Percentiles rank a stretch among this genome's conserved stretches.
These are phyloP conservation scores for Cisticola juncidis DNA, from an alignment of 2,113 vertebrate genomes.

Conservation along the genomic window DNA sequence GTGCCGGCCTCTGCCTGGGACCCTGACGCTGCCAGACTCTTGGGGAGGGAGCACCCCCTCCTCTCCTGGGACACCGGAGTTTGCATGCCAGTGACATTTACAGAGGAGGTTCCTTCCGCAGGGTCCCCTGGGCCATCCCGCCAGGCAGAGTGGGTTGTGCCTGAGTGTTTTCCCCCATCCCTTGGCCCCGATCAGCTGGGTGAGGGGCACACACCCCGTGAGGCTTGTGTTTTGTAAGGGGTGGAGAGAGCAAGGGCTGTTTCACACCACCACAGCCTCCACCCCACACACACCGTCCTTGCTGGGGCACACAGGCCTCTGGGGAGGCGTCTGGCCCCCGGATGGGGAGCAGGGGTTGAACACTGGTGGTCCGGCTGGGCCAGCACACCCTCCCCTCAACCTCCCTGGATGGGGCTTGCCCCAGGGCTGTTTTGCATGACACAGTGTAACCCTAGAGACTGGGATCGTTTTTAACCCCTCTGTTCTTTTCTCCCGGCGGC, in stretches of 20 bases:
- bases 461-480: conserved; percentile 56
- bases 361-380: background rate
- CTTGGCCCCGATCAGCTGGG: background rate
- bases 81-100: conserved; percentile 55
- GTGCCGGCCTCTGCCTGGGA: conserved; percentile 16
- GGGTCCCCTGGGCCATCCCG: background rate
- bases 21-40: background rate
- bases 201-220: background rate
- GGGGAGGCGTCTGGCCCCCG: accelerated
- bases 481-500: conserved; percentile 47
- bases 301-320: accelerated
- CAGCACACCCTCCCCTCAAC: background rate
- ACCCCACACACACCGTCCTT: accelerated
- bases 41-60: background rate
- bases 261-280: background rate
- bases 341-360: background rate
- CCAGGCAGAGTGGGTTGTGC: background rate
- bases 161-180: background rate
- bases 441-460: conserved; percentile 58
- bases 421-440: conserved; percentile 54
- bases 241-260: background rate
- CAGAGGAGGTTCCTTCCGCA: background rate
- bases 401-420: background rate
- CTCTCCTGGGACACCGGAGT: conserved; percentile 15
- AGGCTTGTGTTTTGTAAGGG: background rate